A percentile compares a stretch with the other conserved stretches of the same genome.
Evolutionary conservation across 2,113 vertebrate species (phyloP).

Genomic region (Peromyscus maniculatus): DNA sequence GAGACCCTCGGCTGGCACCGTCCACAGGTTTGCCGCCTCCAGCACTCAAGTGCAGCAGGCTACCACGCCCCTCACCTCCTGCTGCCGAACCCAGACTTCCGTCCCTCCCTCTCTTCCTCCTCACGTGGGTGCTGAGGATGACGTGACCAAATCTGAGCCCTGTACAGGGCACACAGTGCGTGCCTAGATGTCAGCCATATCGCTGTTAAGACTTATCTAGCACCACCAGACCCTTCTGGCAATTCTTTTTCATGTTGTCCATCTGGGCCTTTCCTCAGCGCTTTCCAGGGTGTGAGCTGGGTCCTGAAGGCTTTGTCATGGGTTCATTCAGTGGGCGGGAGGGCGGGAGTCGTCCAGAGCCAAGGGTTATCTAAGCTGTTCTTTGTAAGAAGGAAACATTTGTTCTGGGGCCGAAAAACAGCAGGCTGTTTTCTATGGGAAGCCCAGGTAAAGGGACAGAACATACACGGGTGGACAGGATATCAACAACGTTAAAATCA

Average conservation of each 20-base stretch:
- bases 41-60: background rate
- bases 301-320: background rate
- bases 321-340: background rate
- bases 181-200: background rate
- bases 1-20: fast-evolving
- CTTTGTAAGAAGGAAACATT: fast-evolving
- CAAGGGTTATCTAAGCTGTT: background rate
- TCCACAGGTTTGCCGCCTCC: no score
- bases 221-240: background rate
- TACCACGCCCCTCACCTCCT: background rate
- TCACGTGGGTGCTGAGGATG: background rate
- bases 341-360: background rate
- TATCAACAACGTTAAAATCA: background rate
- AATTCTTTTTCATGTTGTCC: background rate
- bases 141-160: background rate
- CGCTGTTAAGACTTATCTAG: background rate
- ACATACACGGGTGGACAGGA: background rate
- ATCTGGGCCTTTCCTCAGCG: background rate
- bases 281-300: background rate
- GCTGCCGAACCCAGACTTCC: background rate
- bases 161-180: fast-evolving
- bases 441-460: background rate
- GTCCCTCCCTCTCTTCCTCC: background rate
- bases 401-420: background rate
- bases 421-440: background rate